Conservation (phyloP, 1,140 invertebrate species). For the Paramacrobiotus metropolitanus region DNA sequence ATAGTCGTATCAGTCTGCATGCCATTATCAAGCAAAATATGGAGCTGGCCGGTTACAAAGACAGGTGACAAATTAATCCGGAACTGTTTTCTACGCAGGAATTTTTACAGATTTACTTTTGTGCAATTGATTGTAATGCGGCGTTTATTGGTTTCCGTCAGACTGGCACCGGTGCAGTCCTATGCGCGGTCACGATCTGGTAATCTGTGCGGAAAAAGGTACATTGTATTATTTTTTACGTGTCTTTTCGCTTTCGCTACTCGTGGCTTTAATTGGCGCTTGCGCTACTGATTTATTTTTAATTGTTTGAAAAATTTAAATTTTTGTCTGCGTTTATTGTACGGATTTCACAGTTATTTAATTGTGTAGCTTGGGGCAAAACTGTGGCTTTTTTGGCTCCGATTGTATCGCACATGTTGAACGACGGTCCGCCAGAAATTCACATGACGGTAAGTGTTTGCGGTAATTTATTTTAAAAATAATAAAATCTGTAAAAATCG, state of each 20-base stretch:
- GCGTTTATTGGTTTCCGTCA: no score
- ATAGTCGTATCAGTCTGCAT: constrained; percentile 65
- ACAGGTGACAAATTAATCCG: constrained; percentile 13
- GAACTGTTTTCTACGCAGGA: no score
- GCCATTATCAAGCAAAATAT: constrained; percentile 85
- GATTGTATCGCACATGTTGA: constrained; percentile 82
- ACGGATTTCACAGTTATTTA: no score
- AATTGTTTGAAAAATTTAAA: no score
- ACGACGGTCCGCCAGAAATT: constrained; percentile 32
- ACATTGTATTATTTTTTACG: no score
- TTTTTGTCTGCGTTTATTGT: no score
- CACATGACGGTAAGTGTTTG: constrained; percentile 16
- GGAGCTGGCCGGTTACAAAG: constrained; percentile 51
- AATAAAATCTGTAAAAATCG: no score
- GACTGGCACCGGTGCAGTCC: constrained; percentile 64
- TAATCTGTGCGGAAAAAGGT: constrained; percentile 87
- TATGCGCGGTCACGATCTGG: constrained; percentile 71
- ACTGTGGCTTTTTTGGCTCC: constrained; percentile 90
- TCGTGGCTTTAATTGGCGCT: no score
- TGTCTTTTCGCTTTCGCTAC: no score
- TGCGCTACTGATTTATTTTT: no score
- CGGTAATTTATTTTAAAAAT: constrained; percentile 11
- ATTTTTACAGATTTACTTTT: neutral
- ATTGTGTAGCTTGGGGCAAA: constrained; percentile 81
- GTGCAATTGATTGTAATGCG: no score